These are phyloP conservation scores for Florisuga fusca DNA, from an alignment of 2,797 vertebrate species.

Conservation along the genomic window DNA sequence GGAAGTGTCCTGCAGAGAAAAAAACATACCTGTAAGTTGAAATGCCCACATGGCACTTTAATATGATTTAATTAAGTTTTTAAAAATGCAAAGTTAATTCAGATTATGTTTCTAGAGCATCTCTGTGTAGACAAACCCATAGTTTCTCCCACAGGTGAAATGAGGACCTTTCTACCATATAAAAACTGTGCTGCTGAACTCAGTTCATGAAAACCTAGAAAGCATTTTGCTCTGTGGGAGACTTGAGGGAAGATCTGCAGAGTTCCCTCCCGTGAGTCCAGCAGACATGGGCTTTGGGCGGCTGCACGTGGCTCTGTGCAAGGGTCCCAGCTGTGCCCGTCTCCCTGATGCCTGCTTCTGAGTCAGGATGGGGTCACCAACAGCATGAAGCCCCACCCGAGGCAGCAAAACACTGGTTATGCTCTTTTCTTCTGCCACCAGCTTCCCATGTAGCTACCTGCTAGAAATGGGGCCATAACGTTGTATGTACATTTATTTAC, in stretches of 20 bases:
- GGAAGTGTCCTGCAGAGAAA: background rate
- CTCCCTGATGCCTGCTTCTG: background rate
- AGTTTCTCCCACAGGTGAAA: background rate
- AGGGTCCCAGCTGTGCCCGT: background rate
- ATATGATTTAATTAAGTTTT: background rate
- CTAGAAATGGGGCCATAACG: background rate
- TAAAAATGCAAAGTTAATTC: background rate
- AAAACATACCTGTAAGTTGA: background rate
- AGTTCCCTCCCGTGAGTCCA: background rate
- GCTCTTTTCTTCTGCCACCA: background rate
- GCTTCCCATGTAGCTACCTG: fast-evolving
- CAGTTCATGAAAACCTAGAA: background rate
- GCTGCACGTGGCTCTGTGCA: background rate
- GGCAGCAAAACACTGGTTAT: background rate
- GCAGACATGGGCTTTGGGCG: background rate
- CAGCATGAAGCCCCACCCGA: fast-evolving
- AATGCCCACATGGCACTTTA: background rate
- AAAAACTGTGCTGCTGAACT: background rate
- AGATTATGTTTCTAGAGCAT: background rate
- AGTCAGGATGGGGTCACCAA: background rate
- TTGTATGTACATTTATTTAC: background rate
- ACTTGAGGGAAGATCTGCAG: fast-evolving
- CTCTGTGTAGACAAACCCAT: background rate
- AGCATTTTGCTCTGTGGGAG: background rate
- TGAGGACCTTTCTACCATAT: background rate